Evolutionary conservation across 2,113 vertebrate genomes (phyloP), one percentile per base, ranked within the genome.

Genomic region (Patagioenas fasciata): DNA sequence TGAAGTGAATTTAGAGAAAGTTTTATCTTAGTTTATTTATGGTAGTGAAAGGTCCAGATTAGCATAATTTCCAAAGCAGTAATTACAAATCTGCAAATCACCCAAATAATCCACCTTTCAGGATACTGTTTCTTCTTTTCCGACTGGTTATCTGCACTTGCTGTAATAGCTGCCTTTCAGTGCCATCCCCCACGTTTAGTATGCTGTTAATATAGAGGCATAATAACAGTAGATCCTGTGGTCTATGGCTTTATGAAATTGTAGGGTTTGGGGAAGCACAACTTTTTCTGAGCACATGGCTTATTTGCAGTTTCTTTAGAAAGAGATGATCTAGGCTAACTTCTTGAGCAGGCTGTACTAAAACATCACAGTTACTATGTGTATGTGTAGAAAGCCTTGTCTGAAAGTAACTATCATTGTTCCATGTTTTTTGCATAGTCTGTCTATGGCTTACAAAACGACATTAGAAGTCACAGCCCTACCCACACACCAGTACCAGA

Each of bases 391-490:
- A 54, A 71, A 57, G 34, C 66, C 42, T 13, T 72, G 40, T 67
- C 62, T 90, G 80, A 88, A 64, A 75, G 44, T 51, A 97, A 53
- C 91, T 70, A 4, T 81, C 48, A 38, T 85, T 96, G 24, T 95
- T 92, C 89, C 38, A 2, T 88, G 10, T 97, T 96, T 92, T 96
- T 92, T 82, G 36, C 75, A 5, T 34, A 99, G 99, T 99, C 99
- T 94, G 99, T 99, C 95, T 99, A 99, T 83, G 99, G 99, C 96
- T 98, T 99, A 97, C 99, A 99, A 98, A 99, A 99, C 8, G 99
- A 99, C 64, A 98, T 99, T 93, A 98, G 99, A 94, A 99, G 98
- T 96, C 99, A 99, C 97, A 99, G 99, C 94, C 99, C 99, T 21
- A 99, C 99, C 75, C 99, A 99, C 98, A 98, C 98, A 24, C 99